Base-by-base conservation (phyloP, 2,113 vertebrate genomes). In the Alexandromys fortis region DNA sequence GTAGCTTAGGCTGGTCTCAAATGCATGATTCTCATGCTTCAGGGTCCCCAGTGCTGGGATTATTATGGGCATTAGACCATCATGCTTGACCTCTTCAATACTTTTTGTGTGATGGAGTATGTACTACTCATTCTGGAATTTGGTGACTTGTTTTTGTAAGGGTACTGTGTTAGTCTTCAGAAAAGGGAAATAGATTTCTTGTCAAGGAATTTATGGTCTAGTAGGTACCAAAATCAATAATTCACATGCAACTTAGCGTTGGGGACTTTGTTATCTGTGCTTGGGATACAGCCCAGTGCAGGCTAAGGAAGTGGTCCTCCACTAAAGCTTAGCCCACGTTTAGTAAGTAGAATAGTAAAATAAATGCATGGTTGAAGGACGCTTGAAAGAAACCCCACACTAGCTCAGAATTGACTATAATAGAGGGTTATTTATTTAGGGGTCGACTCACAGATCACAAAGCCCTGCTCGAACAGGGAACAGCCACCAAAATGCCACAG, bases 121-220 rank as follows among this genome's bases (percentile, higher is more conserved):
- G 35, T 81, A 75, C n/a, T 86, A 1, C 67, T 73, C n/a, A 12
- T 90, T 91, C 78, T 94, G 85, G 52, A 93, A 78, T 21, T 86
- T 86, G 65, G 63, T 91, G 82, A 30, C 61, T 87, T 26, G 63
- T 89, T 90, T 91, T 58, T 28, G 21, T 19, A 82, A 73, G n/a
- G n/a, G 3, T 52, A 72, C 19, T 87, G 45, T 89, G 26, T 21
- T 86, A 63, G 49, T 76, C 55, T 70, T 88, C 72, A 92, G 67
- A 81, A 35, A 95, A 79, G n/a, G 35, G 30, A 81, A 94, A 35
- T 92, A 68, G 68, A 93, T 67, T 95, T 35, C 30, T 86, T 61
- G 42, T 91, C 63, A 78, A 55, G 68, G 14, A 93, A 38, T 14
- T 91, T 91, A 38, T 1, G 58, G 3, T 82, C n/a, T 58, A 63